Conservation (phyloP, 2,113 vertebrate genomes). For the Nerophis ophidion region DNA sequence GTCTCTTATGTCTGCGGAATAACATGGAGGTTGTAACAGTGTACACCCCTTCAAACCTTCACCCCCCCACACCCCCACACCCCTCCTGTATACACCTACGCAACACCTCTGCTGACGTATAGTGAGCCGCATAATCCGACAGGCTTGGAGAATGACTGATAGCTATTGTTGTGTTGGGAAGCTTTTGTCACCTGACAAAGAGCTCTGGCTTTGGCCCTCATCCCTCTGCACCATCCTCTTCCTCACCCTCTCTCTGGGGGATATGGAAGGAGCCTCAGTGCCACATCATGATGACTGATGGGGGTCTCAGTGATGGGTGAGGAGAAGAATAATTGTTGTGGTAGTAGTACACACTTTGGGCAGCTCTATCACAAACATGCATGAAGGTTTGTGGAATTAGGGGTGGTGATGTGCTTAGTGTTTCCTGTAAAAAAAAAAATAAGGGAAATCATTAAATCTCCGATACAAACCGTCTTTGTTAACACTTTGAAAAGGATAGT, state of each 20-base stretch:
- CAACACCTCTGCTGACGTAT: conserved; percentile 52
- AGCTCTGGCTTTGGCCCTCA: conserved; percentile 65
- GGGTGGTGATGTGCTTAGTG: conserved; percentile 1
- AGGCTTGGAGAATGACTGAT: conserved; percentile 66
- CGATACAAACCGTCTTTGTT: conserved; percentile 56
- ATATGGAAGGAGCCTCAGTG: conserved; percentile 49
- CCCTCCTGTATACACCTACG: conserved; percentile 57
- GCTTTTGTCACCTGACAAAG: conserved; percentile 70
- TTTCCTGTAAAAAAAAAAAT: conserved; percentile 26
- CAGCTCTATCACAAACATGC: conserved; percentile 27
- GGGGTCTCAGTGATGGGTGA: conserved; percentile 34
- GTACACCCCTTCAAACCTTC: conserved; percentile 21
- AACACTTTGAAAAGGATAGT: conserved; percentile 48
- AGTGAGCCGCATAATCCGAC: conserved; percentile 65
- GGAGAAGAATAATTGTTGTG: conserved; percentile 28
- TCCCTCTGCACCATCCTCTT: conserved; percentile 64
- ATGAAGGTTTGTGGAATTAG: conserved; percentile 6
- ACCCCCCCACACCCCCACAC: no score
- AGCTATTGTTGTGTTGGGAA: conserved; percentile 65
- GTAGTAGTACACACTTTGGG: conserved; percentile 4
- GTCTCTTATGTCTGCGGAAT: conserved; percentile 26
- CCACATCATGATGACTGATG: conserved; percentile 61
- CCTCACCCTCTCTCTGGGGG: conserved; percentile 58
- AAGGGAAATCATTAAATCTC: conserved; percentile 27
- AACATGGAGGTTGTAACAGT: conserved; percentile 30